These are phyloP conservation scores for Pygocentrus nattereri DNA, from an alignment of 2,797 vertebrate species.

Conservation along the genomic window DNA sequence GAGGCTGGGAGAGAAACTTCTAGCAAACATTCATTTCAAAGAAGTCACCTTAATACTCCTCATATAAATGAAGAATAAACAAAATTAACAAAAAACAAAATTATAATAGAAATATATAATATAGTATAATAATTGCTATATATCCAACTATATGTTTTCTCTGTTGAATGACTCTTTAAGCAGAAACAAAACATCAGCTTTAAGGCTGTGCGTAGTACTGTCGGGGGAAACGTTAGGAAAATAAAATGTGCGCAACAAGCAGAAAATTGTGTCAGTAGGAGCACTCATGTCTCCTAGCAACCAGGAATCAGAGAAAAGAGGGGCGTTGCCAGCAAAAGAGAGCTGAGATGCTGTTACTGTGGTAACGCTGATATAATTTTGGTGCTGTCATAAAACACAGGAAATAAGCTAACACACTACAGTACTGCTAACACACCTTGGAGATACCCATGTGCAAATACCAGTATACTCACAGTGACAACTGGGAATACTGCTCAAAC, in stretches of 20 bases:
- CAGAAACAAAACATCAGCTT: slow-evolving; percentile 5
- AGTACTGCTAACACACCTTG: slow-evolving; percentile 17
- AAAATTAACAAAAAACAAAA: background rate
- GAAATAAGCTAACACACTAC: slow-evolving; percentile 40
- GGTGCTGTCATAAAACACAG: slow-evolving; percentile 44
- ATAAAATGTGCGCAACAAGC: background rate
- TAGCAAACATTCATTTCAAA: slow-evolving; percentile 1
- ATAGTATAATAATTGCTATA: background rate
- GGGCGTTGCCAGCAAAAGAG: background rate
- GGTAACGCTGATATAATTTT: slow-evolving; percentile 28
- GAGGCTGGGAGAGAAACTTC: slow-evolving; percentile 1
- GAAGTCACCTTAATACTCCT: background rate
- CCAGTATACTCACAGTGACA: background rate
- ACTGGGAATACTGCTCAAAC: background rate
- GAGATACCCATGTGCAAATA: background rate
- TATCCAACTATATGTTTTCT: slow-evolving; percentile 1
- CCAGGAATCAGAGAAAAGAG: slow-evolving; percentile 42
- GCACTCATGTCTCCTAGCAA: slow-evolving; percentile 54
- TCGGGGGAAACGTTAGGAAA: background rate
- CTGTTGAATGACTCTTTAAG: background rate
- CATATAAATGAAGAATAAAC: background rate
- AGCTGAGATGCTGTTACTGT: slow-evolving; percentile 19
- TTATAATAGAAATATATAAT: background rate
- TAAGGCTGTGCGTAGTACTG: background rate
- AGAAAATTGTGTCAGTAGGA: slow-evolving; percentile 40